Base-by-base conservation (phyloP, 2,113 vertebrate species). In the Phrynosoma platyrhinos region DNA sequence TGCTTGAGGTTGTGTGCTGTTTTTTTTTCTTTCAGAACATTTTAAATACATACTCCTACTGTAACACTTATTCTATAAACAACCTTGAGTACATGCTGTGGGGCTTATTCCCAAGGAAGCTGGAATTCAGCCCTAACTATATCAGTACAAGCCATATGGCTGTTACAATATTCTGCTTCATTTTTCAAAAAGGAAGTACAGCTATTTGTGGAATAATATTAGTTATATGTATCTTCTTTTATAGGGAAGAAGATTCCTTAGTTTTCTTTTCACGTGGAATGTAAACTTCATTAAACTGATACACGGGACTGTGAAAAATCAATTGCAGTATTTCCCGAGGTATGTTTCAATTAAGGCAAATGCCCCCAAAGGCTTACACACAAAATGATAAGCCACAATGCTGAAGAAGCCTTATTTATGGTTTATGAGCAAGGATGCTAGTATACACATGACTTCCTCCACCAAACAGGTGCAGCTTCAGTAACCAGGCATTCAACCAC, bases 221-320 rank as follows among this genome's bases (percentile, higher is more conserved):
- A 83, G 58, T 13, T 87, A 89, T 25, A 21, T 40, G 27, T 71
- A 40, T 83, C 69, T 40, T 78, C 85, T 82, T 82, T 94, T 82
- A 62, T 93, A 99, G 99, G 98, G 99, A 91, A 98, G 98, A 94
- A 97, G 98, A 92, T 98, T 99, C 93, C 96, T 99, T 91, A 98
- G 98, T 83, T 98, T 98, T 96, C 97, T 99, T 75, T 99, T 99
- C 91, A 97, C 92, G 88, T 99, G 98, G 98, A 97, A 99, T 80
- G 52, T 97, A 79, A 93, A 96, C 87, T 99, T 99, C 95, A 98
- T 99, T 96, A 96, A 96, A 93, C 95, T 98, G 96, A 99, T 99
- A 95, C 99, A 99, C 62, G 97, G 95, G 85, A 98, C 98, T 89
- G 96, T 99, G 96, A 99, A 99, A 97, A 99, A 99, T 94, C 98